phyloP scores from a whole-genome alignment of 1,140 invertebrate species.

The Drosophila tani region DNA sequence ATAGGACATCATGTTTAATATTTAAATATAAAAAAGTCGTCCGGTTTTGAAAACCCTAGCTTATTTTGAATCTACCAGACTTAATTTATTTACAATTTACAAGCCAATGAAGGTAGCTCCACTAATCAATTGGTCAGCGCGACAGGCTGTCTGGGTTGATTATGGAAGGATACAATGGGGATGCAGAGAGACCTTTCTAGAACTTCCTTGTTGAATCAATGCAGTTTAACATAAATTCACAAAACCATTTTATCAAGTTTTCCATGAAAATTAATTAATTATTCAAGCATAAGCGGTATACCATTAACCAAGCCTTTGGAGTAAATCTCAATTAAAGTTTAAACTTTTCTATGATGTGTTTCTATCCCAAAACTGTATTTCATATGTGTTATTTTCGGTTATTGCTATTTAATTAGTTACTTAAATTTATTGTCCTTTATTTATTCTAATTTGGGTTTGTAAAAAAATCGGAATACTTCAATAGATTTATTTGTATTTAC shows the following conservation, averaged over 20 bases:
- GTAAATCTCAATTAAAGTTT: too few relatives aligned
- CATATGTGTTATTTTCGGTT: too few relatives aligned
- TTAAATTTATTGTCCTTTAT: too few relatives aligned
- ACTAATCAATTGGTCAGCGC: slow-evolving; percentile 46
- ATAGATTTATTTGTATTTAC: too few relatives aligned
- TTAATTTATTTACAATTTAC: not conserved
- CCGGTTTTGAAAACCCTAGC: not conserved
- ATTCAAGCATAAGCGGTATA: too few relatives aligned
- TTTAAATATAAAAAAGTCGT: too few relatives aligned
- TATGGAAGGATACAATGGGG: not conserved
- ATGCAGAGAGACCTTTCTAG: not conserved
- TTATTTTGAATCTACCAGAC: not conserved
- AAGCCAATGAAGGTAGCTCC: slow-evolving; percentile 27
- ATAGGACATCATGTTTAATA: not conserved
- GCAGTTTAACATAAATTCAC: not conserved
- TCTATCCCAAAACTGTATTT: too few relatives aligned
- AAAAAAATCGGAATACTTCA: too few relatives aligned
- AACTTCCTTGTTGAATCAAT: not conserved
- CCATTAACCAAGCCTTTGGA: too few relatives aligned
- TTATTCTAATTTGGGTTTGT: too few relatives aligned
- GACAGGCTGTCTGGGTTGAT: slow-evolving; percentile 46
- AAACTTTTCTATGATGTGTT: too few relatives aligned
- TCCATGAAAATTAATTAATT: not conserved
- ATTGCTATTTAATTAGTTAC: too few relatives aligned
- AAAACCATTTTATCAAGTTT: not conserved